These are phyloP conservation scores for Coreius guichenoti DNA, from an alignment of 2,797 vertebrate species.

Conservation along the genomic window DNA sequence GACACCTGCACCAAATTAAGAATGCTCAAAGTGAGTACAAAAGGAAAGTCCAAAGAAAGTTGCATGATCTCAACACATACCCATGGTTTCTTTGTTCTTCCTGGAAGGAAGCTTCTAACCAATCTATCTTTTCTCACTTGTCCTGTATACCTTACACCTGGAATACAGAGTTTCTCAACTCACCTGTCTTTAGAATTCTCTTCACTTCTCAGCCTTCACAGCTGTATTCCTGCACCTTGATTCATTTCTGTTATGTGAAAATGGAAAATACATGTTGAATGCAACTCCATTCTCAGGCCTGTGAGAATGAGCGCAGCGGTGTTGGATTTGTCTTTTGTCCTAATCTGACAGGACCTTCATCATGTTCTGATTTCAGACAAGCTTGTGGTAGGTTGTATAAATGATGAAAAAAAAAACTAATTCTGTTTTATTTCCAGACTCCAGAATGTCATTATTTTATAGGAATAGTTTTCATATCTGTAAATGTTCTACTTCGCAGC, in stretches of 20 bases:
- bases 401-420: background rate
- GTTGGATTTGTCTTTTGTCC: background rate
- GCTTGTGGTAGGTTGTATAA: background rate
- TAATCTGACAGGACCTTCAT: background rate
- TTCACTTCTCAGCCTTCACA: background rate
- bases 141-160: background rate
- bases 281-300: background rate
- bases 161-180: background rate
- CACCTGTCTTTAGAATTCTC: background rate
- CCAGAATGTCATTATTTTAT: background rate
- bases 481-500: background rate
- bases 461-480: background rate
- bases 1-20: constrained; percentile 30
- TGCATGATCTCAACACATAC: background rate
- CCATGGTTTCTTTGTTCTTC: background rate
- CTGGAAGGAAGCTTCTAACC: background rate
- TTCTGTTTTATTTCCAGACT: background rate
- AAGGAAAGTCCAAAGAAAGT: background rate
- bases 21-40: background rate
- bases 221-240: constrained; percentile 2
- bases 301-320: background rate
- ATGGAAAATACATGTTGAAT: background rate
- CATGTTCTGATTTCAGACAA: constrained; percentile 10
- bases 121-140: background rate
- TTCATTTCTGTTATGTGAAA: constrained; percentile 15